Conservation (phyloP, 2,797 vertebrate species). For the Acrossocheilus wenchowensis region DNA sequence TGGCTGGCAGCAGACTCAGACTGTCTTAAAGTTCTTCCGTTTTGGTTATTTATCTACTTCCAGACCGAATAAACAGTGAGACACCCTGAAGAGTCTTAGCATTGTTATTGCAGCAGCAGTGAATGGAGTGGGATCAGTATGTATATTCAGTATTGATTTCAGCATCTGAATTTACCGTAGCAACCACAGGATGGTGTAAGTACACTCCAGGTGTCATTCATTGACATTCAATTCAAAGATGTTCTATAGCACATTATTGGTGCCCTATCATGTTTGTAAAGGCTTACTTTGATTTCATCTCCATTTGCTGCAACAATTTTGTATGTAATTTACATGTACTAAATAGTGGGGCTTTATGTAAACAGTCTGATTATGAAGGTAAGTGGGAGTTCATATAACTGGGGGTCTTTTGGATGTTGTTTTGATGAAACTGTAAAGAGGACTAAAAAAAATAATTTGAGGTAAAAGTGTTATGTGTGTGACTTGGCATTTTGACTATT, state of each 20-base stretch:
- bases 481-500: background rate
- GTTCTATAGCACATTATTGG: conserved; percentile 5
- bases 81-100: background rate
- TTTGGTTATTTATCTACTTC: conserved; percentile 3
- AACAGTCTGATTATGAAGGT: conserved; percentile 6
- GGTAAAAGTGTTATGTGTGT: background rate
- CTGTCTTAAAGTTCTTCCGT: background rate
- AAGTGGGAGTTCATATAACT: background rate
- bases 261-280: background rate
- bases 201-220: background rate
- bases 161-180: conserved; percentile 34
- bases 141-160: conserved; percentile 33
- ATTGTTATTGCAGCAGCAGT: background rate
- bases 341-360: background rate
- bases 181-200: conserved; percentile 27
- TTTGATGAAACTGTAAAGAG: conserved; percentile 9
- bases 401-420: background rate
- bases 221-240: conserved; percentile 9
- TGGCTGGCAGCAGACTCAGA: too few relatives aligned
- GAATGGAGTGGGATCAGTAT: background rate
- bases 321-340: conserved; percentile 14
- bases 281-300: conserved; percentile 1
- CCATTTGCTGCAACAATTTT: conserved; percentile 6
- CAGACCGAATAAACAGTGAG: background rate
- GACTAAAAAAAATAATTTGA: background rate